Base-by-base conservation (phyloP, 2,113 vertebrate genomes). In the Coptodon bakossiorum region DNA sequence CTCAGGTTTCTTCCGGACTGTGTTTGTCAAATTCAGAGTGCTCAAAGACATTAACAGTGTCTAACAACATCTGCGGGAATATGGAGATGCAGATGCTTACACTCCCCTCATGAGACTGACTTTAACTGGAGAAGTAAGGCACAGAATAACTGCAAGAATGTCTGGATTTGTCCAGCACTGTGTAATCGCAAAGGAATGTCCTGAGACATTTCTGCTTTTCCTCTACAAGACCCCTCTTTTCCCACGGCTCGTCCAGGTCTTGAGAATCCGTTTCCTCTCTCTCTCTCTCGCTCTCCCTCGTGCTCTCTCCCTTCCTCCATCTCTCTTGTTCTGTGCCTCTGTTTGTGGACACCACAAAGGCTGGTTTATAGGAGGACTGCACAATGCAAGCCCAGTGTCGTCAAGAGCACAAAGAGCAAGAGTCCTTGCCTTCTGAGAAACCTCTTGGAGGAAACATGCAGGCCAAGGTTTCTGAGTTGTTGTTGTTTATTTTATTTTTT, bases 131-230 rank as follows among this genome's bases (percentile, higher is more conserved):
- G 86, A 84, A 79, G 83, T 90, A 89, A 93, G 91, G 95, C 91
- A 92, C 48, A 61, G 71, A 90, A 94, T 89, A 87, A 93, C 78
- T 92, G 45, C 85, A 96, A 95, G 95, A 96, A 96, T 96, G 96
- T 96, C 95, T 96, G 95, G 95, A 96, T 95, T 95, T 95, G 94
- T 95, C 89, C 94, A 89, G 94, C 90, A 66, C 93, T 95, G 95
- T 96, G 95, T 96, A 96, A 97, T 97, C 96, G 95, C 96, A 95
- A 94, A 96, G 95, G 96, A 97, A 97, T 96, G 96, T 96, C 95
- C 94, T 93, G 94, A 96, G 95, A 96, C 95, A 95, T 95, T 95
- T 97, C 93, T 93, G 94, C 95, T 94, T 96, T 96, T 96, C 95
- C 95, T 94, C 94, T 89, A 87, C 93, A 91, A 96, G 94, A 94